phyloP scores from a whole-genome alignment of 2,797 vertebrate genomes.

The Gallinago stenura region DNA sequence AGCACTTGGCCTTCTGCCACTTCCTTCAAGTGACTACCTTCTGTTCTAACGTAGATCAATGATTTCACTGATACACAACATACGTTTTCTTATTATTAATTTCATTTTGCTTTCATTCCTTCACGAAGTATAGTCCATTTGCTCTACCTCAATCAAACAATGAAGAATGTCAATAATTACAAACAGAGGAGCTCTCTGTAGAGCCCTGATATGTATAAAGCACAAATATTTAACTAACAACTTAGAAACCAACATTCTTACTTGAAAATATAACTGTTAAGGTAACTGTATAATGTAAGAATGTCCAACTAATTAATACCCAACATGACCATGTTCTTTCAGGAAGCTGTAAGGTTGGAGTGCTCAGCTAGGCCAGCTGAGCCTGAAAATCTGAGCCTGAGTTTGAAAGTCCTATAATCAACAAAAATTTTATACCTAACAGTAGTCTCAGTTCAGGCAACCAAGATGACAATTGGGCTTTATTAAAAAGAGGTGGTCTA shows the following conservation, averaged over 20 bases:
- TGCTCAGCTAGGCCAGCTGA: neutral
- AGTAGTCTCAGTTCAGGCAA: neutral
- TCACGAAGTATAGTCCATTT: neutral
- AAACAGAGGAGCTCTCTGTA: neutral
- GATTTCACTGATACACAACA: slow-evolving; percentile 7
- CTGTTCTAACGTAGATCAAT: neutral
- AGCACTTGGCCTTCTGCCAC: neutral
- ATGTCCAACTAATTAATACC: neutral
- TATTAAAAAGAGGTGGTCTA: neutral
- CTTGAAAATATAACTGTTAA: neutral
- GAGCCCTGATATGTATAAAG: neutral
- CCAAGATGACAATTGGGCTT: neutral
- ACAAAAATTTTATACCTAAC: neutral
- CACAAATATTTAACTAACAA: neutral
- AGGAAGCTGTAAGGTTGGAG: neutral
- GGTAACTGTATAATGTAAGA: neutral
- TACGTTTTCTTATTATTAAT: neutral
- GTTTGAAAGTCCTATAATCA: neutral
- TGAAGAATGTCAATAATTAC: neutral
- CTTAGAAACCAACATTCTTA: neutral
- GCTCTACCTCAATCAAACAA: slow-evolving; percentile 6
- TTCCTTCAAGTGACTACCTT: neutral
- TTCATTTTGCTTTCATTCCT: slow-evolving; percentile 38
- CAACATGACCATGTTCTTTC: neutral
- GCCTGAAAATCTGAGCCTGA: too few relatives aligned